Evolutionary conservation across 1,140 invertebrate genomes (phyloP), one percentile per base, ranked within the genome.

Genomic region (Drosophila sturtevanti): DNA sequence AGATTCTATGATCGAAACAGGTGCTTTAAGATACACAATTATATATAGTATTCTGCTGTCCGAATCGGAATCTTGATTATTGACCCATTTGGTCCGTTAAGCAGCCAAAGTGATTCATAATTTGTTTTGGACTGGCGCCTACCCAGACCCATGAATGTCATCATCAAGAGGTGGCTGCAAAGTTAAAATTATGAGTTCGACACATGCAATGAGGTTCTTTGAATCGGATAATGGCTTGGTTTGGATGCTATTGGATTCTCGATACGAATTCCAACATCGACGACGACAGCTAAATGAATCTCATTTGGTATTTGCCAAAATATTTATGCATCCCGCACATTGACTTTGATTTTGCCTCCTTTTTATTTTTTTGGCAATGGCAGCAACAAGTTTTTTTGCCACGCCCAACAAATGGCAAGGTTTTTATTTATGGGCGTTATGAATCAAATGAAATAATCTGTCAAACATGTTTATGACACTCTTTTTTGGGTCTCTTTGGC

Each of bases 401-500:
- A 82, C 82, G 84, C 84, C 82, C 84, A 79, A 34, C 54, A 71
- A 74, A 72, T 68, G 68, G 67, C 75, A 64, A 24, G 58, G 60
- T 55, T 77, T 62, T 79, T 82, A 78, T 86, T 87, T 86, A 86
- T 86, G 71, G 62, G 63, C 44, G 58, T 63, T 71, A 82, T 86
- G 79, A 89, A 86, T 86, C 84, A 86, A 86, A 71, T 68, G 79
- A 87, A 89, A 48, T 48, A 48, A 86, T 86, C 82, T 86, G 82
- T 86, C 82, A 87, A 71, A 79, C 77, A 87, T 87, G 54, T 86
- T 87, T 86, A 86, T 86, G 82, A 87, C 81, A 86, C 81, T 81
- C 67, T 84, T 76, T 75, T 79, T 66, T 24, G 9, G 16, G 12
- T 24, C 10, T 58, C 55, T 58, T 66, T 62, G 70, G 63, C 52